Base-by-base conservation (phyloP, 64 coral and sea anemone species). In the Orbicella faveolata region DNA sequence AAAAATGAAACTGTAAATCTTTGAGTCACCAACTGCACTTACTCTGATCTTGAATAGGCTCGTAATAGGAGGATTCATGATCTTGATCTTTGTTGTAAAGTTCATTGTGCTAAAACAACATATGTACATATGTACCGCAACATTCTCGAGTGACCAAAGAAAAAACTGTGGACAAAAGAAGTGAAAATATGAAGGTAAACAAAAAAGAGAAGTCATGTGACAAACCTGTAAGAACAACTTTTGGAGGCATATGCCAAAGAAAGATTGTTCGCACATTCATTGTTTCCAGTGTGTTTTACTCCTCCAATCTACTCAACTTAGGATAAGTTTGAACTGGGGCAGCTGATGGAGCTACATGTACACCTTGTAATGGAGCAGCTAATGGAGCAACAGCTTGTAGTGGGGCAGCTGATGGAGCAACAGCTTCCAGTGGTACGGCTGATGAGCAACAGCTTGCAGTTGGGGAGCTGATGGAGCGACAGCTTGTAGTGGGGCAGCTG, bases 201-300 rank as follows among this genome's bases (percentile, higher is more conserved):
- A 78, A 78, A 78, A 78, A 23, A 23, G 17, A 78, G 37, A 52
- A 78, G 37, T 21, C 75, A 51, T 78, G 16, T 78, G 8, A 78
- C 75, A 52, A 52, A 78, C 75, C 75, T 78, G 75, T 52, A 54
- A 52, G 75, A 78, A 53, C 75, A 78, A 52, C 75, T 52, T 52
- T 52, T 78, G 39, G 75, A 39, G 39, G 75, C 44, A 78, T 78
- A 78, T 20, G 54, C 75, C 10, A 76, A 76, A 41, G 75, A 76
- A 41, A 76, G 75, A 76, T 36, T 76, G 4, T 76, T 76, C 18
- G 36, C 34, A 2, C 75, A 76, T 37, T 76, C 75, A 16, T 48
- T 76, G 75, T 37, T 76, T 15, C 34, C 35, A 77, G 75, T 44
- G 36, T 77, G 36, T 44, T 76, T 76, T 76, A 37, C 18, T 76